These are phyloP conservation scores for Illadopsis cleaveri DNA, from an alignment of 2,113 vertebrate genomes.

Conservation along the genomic window DNA sequence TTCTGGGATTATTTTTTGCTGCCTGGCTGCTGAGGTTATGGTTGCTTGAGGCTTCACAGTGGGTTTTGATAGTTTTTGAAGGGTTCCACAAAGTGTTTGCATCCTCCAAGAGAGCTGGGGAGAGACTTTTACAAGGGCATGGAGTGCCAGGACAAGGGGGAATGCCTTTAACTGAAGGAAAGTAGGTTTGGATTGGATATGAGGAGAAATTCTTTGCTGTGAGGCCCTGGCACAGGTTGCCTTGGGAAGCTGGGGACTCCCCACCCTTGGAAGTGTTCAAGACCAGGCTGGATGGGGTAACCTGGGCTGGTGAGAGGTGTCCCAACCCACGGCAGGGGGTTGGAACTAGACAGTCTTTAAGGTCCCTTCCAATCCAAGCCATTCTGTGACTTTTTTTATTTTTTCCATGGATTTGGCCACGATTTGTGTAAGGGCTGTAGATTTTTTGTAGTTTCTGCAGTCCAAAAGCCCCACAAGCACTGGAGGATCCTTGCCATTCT, in stretches of 20 bases:
- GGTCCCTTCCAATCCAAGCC: background rate
- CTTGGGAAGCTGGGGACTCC: background rate
- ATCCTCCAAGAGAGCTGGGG: background rate
- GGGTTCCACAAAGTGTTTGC: background rate
- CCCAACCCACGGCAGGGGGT: background rate
- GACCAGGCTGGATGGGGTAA: background rate
- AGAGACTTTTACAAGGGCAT: background rate
- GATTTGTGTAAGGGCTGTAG: background rate
- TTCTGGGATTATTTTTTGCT: background rate
- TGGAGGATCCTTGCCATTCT: background rate
- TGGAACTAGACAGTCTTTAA: background rate
- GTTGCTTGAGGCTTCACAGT: background rate
- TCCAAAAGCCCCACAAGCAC: too few species aligned
- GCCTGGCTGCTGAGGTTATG: background rate
- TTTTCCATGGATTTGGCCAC: accelerated
- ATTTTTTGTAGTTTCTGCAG: background rate
- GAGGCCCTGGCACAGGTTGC: background rate
- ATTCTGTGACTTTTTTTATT: background rate
- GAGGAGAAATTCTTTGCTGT: background rate
- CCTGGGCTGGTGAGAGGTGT: background rate
- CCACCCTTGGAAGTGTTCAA: background rate
- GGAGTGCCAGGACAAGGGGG: background rate
- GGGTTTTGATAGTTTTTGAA: background rate
- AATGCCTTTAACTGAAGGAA: background rate
- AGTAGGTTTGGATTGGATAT: background rate